Evolutionary conservation across 2,113 vertebrate species (phyloP), one percentile per base, ranked within the genome.

Genomic region (Mobula hypostoma): DNA sequence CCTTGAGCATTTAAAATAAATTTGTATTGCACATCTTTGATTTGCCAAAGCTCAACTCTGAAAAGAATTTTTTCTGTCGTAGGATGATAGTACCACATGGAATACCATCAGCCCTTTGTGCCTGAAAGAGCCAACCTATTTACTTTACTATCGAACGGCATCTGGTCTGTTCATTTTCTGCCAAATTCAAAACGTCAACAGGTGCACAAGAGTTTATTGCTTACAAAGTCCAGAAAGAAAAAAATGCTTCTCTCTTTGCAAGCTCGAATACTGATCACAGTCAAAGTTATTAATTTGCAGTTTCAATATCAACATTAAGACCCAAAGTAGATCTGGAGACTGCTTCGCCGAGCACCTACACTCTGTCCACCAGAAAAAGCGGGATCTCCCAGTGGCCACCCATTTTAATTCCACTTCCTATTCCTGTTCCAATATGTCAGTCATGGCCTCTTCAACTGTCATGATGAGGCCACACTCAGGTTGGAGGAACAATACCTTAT

Each of bases 171-270:
- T 93, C 32, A 48, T 74, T 56, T 29, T 8, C 91, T 93, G 91
- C 91, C 91, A 93, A 93, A 56, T 93, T 11, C 68, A 48, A 29
- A 56, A 56, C 91, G 56, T 74, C 91, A 93, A 93, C 91, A 93
- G 91, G 91, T 93, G 91, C 40, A 48, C 91, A 93, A 66, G 70
- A 93, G 68, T 93, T 93, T 93, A 56, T 93, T 74, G 68, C 91
- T 93, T n/a, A 74, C 91, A 93, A 93, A 93, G 68, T 93, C 32
- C 17, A 74, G 17, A 19, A 68, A 93, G 91, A 56, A 76, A 27
- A 40, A 27, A 40, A 93, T 70, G 32, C 24, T 93, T 93, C 40
- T 29, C 15, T 9, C 36, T 8, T 17, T 74, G 61, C 4, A 92
- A 93, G 76, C 72, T 74, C 32, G 9, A 36, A 48, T 76, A 15